Percentiles rank a stretch among this genome's conserved stretches.
Evolutionary conservation across 2,113 vertebrate genomes (phyloP).

Genomic region (Heterocephalus glaber): DNA sequence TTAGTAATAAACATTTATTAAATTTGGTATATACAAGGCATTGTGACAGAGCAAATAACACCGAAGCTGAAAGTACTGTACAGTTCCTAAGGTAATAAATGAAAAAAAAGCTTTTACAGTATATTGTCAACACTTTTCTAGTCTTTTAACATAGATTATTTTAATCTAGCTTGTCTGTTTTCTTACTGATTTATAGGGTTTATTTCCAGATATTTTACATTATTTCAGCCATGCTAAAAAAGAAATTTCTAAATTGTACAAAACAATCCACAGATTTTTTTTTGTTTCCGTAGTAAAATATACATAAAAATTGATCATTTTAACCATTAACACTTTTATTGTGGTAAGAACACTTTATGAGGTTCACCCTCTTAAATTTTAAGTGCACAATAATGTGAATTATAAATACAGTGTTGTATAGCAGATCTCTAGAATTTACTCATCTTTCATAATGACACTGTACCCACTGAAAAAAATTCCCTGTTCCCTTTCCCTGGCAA

Average conservation of each 20-base stretch:
- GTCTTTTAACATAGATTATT: slow-evolving; percentile 10
- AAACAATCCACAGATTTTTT: background rate
- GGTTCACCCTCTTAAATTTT: background rate
- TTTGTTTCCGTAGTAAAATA: background rate
- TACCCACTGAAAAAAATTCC: background rate
- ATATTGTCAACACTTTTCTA: background rate
- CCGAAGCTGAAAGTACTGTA: background rate
- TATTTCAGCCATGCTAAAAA: background rate
- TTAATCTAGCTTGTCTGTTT: background rate
- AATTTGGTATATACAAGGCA: background rate
- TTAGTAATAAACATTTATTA: background rate
- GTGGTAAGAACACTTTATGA: background rate
- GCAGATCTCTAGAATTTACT: background rate
- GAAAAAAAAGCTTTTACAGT: background rate
- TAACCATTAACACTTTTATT: background rate
- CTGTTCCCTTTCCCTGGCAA: background rate
- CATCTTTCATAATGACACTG: background rate
- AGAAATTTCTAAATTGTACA: background rate
- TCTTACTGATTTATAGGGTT: background rate
- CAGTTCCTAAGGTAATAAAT: background rate
- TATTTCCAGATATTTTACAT: slow-evolving; percentile 37
- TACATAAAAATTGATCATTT: background rate
- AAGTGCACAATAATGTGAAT: background rate
- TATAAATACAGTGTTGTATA: background rate
- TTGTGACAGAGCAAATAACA: background rate